phyloP scores from a whole-genome alignment of 2,113 vertebrate genomes.

The Myrmophylax atrothorax region DNA sequence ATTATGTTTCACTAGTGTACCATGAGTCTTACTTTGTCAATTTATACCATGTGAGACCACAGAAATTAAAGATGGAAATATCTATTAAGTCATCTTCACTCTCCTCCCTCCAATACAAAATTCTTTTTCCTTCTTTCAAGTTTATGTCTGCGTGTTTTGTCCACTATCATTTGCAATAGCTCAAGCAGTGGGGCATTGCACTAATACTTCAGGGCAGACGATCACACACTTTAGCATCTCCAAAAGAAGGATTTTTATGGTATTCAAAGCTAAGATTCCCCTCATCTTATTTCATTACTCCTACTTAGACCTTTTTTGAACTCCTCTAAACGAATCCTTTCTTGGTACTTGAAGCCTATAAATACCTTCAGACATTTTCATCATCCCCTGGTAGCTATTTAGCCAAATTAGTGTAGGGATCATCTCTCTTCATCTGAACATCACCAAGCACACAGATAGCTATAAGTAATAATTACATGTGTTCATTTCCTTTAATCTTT shows the following conservation, averaged over 20 bases:
- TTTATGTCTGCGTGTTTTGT: background rate
- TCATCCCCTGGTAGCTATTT: slow-evolving; percentile 50
- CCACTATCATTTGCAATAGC: background rate
- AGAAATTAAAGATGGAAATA: slow-evolving; percentile 25
- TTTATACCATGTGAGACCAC: slow-evolving; percentile 11
- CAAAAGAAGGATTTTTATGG: background rate
- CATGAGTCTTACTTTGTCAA: slow-evolving; percentile 30
- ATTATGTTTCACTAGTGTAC: slow-evolving; percentile 41
- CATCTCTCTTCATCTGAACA: slow-evolving; percentile 44
- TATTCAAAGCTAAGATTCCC: background rate
- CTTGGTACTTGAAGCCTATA: slow-evolving; percentile 32
- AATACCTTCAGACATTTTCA: slow-evolving; percentile 46
- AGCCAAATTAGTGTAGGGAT: slow-evolving; percentile 46
- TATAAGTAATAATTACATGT: slow-evolving; percentile 51
- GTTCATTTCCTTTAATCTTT: slow-evolving; percentile 64
- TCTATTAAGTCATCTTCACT: slow-evolving; percentile 1
- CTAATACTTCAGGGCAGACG: background rate
- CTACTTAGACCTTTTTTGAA: slow-evolving; percentile 36
- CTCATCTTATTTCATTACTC: slow-evolving; percentile 47
- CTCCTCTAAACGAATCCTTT: slow-evolving; percentile 38
- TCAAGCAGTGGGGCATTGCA: background rate
- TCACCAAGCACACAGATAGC: slow-evolving; percentile 21
- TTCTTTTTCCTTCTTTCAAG: background rate
- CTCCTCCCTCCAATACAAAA: background rate
- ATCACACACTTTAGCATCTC: background rate